Percentiles rank a stretch among this genome's conserved stretches.
Conservation (phyloP, 2,113 vertebrate species). For the Climacteris rufus region DNA sequence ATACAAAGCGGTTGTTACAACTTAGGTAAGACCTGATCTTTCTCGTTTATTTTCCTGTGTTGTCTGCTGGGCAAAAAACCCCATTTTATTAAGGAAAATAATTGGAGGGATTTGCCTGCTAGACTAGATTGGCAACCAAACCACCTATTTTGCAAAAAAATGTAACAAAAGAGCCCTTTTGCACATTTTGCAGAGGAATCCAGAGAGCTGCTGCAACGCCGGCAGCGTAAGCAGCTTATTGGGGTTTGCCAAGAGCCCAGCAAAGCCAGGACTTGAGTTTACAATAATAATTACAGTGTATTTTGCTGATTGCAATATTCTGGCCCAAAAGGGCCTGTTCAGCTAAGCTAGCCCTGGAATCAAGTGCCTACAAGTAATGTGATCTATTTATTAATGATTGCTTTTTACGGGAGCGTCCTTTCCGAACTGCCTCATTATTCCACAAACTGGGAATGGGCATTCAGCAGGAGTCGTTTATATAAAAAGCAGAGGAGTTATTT, state of each 20-base stretch:
- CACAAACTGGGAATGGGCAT: background rate
- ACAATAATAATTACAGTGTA: constrained; percentile 3
- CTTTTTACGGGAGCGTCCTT: background rate
- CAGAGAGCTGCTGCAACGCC: background rate
- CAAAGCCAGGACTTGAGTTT: constrained; percentile 30
- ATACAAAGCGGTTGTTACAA: background rate
- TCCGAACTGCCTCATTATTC: background rate
- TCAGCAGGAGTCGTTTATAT: background rate
- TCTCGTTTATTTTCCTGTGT: background rate
- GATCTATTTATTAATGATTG: background rate
- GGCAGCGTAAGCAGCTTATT: background rate
- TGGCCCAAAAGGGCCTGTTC: constrained; percentile 2
- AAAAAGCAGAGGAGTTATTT: background rate
- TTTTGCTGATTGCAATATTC: constrained; percentile 5
- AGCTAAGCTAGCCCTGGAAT: background rate
- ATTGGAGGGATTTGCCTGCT: background rate
- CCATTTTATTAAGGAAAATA: constrained; percentile 12
- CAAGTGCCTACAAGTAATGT: background rate
- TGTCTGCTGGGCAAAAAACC: background rate
- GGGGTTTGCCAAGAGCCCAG: constrained; percentile 31
- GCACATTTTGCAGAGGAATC: background rate
- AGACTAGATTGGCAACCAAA: background rate
- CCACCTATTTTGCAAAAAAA: background rate
- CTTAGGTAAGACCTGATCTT: background rate
- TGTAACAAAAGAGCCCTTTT: background rate